These are phyloP conservation scores for Sclerurus mexicanus DNA, from an alignment of 2,113 vertebrate genomes.

Conservation along the genomic window DNA sequence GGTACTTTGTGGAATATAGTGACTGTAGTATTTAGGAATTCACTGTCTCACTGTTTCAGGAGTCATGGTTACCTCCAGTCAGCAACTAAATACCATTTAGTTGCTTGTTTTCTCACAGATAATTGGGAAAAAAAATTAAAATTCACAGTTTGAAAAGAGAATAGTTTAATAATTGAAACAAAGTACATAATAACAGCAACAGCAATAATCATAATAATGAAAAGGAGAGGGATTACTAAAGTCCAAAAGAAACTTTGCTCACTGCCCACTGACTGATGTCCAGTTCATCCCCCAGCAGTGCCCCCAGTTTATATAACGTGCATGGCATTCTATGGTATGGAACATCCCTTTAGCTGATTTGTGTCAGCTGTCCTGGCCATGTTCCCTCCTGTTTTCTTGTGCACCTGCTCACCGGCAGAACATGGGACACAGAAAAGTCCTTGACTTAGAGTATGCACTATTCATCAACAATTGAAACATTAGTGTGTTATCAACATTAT, in stretches of 20 bases:
- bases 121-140: background rate
- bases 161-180: background rate
- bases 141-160: background rate
- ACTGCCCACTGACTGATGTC: background rate
- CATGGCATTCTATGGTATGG: background rate
- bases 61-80: background rate
- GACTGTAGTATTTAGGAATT: background rate
- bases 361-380: no score
- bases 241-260: no score
- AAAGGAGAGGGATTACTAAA: background rate
- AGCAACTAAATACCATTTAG: no score
- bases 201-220: no score
- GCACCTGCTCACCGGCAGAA: background rate
- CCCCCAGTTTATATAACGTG: background rate
- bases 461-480: no score
- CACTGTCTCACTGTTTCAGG: fast-evolving
- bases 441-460: fast-evolving
- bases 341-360: background rate
- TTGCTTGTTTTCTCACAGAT: background rate
- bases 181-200: background rate
- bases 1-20: no score
- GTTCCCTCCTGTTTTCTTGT: background rate
- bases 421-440: background rate
- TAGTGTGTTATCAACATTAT: background rate
- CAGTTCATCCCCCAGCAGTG: background rate